A percentile compares a stretch with the other conserved stretches of the same genome.
Evolutionary conservation across 1,140 invertebrate genomes (phyloP).

Genomic region (Pectinophora gossypiella): DNA sequence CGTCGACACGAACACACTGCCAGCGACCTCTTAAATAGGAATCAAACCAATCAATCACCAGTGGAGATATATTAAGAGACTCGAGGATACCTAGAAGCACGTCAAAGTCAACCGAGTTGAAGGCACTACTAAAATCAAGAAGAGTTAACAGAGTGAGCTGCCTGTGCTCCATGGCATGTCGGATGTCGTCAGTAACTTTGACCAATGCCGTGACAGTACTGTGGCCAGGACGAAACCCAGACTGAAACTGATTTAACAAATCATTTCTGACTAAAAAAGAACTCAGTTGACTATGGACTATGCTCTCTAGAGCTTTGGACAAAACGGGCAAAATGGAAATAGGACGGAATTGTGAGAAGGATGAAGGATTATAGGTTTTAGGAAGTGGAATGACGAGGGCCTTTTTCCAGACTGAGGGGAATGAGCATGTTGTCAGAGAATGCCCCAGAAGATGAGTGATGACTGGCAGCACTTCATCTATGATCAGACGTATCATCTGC

Average conservation of each 20-base stretch:
- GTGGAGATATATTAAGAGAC: not conserved
- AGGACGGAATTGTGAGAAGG: not conserved
- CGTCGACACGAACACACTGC: not conserved
- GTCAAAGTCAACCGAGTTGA: slow-evolving; percentile 6
- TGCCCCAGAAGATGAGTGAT: not conserved
- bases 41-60: not conserved
- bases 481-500: not conserved
- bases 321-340: slow-evolving; percentile 10
- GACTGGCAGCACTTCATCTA: not conserved
- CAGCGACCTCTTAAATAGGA: not conserved
- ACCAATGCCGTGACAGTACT: not conserved
- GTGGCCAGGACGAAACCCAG: not conserved
- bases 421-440: not conserved
- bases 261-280: not conserved
- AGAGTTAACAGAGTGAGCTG: not conserved
- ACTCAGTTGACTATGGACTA: slow-evolving; percentile 5
- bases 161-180: slow-evolving; percentile 3
- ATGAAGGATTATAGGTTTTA: not conserved
- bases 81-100: not conserved
- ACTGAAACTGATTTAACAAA: not conserved
- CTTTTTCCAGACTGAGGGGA: not conserved
- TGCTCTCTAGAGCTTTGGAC: slow-evolving; percentile 11
- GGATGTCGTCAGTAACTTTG: slow-evolving; percentile 6
- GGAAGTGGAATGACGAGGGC: not conserved
- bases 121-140: slow-evolving; percentile 6